These are phyloP conservation scores for Picathartes gymnocephalus DNA, from an alignment of 2,113 vertebrate species.

Conservation along the genomic window DNA sequence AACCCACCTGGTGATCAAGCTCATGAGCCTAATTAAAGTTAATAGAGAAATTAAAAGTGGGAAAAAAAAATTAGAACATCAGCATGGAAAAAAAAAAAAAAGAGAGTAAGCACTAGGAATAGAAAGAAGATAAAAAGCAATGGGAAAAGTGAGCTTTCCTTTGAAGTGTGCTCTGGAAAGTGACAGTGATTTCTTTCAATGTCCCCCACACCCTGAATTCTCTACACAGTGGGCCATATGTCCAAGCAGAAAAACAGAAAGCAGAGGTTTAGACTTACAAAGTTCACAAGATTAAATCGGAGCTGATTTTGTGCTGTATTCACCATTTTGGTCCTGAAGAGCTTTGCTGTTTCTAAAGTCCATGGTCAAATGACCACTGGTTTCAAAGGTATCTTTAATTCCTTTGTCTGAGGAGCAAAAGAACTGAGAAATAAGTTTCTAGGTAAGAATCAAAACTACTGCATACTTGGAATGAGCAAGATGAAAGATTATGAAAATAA, in stretches of 20 bases:
- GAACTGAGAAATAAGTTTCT: neutral
- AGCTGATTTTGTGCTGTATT: neutral
- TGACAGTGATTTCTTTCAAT: neutral
- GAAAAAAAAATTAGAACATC: constrained; percentile 15
- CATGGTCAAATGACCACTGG: neutral
- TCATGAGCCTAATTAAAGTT: constrained; percentile 72
- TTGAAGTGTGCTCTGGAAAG: neutral
- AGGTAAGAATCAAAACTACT: neutral
- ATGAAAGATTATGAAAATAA: neutral
- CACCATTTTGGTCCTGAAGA: neutral
- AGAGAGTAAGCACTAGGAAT: neutral
- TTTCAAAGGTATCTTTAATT: neutral
- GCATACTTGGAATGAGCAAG: neutral
- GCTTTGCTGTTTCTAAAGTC: neutral
- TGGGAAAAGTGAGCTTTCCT: neutral
- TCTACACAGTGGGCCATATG: neutral
- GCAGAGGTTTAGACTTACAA: neutral
- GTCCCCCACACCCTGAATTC: neutral
- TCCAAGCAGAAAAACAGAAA: neutral
- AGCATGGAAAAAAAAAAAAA: neutral
- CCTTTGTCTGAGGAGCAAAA: neutral
- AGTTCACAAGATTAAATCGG: neutral
- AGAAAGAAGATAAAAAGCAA: constrained; percentile 19
- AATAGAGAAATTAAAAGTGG: constrained; percentile 69
- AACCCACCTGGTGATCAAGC: constrained; percentile 71